Conservation (phyloP, 2,888 invertebrate genomes). For the Platerodrilus igneus region DNA sequence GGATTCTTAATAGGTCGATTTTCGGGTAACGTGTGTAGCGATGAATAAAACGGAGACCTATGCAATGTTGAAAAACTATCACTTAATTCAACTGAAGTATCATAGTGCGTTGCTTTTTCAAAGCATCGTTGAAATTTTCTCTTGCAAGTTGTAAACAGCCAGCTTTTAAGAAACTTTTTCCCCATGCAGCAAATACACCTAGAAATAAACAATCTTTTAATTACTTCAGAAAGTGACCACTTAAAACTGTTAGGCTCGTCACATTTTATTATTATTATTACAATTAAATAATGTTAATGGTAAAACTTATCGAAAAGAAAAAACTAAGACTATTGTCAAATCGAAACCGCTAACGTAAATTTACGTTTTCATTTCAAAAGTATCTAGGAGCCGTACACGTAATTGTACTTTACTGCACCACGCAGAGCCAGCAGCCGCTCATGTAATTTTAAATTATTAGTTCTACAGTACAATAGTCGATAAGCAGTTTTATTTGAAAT, state of each 20-base stretch:
- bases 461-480: too few species aligned
- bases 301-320: neutral
- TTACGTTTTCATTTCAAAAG: too few species aligned
- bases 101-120: slow-evolving; percentile 46
- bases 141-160: slow-evolving; percentile 75
- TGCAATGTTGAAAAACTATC: slow-evolving; percentile 21
- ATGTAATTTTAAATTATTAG: too few species aligned
- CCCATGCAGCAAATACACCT: slow-evolving; percentile 86
- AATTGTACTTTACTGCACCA: too few species aligned
- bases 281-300: too few species aligned
- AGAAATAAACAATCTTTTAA: slow-evolving; percentile 28
- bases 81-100: slow-evolving; percentile 32
- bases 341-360: too few species aligned
- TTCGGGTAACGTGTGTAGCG: slow-evolving; percentile 44
- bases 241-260: slow-evolving; percentile 2
- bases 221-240: neutral
- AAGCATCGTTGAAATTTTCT: slow-evolving; percentile 59
- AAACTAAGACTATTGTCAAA: too few species aligned
- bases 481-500: too few species aligned
- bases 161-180: slow-evolving; percentile 73
- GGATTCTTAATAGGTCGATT: slow-evolving; percentile 59
- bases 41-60: slow-evolving; percentile 45
- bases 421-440: too few species aligned
- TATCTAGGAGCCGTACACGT: too few species aligned
- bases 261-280: neutral